phyloP scores from a whole-genome alignment of 2,113 vertebrate genomes.

The Manacus vitellinus region DNA sequence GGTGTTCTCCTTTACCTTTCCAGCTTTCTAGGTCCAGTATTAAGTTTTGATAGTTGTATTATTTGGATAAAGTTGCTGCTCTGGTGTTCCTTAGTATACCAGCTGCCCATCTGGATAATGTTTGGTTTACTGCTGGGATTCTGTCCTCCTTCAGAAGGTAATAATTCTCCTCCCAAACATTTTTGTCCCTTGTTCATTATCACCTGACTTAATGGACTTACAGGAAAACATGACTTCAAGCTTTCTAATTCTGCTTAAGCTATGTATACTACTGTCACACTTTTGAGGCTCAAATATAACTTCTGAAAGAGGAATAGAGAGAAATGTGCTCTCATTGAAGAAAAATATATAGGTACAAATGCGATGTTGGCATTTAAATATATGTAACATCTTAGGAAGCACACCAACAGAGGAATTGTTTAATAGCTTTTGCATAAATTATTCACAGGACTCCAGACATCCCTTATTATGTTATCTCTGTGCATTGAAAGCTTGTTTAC shows the following conservation, averaged over 20 bases:
- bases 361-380: neutral
- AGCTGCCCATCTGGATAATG: neutral
- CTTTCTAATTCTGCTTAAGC: neutral
- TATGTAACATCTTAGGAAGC: neutral
- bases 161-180: neutral
- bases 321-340: neutral
- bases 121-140: neutral
- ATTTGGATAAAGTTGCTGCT: neutral
- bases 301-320: neutral
- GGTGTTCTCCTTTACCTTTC: neutral
- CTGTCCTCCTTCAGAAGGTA: neutral
- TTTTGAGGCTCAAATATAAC: neutral
- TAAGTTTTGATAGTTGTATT: neutral
- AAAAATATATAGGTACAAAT: neutral
- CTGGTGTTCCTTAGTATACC: neutral
- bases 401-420: neutral
- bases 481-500: neutral
- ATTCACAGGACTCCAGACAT: neutral
- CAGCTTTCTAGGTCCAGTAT: rapidly evolving
- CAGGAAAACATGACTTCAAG: neutral
- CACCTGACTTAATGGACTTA: neutral
- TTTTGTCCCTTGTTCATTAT: neutral
- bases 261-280: neutral
- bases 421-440: neutral
- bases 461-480: neutral